Conservation (phyloP, 2,888 invertebrate genomes). For the Psylliodes chrysocephalus region DNA sequence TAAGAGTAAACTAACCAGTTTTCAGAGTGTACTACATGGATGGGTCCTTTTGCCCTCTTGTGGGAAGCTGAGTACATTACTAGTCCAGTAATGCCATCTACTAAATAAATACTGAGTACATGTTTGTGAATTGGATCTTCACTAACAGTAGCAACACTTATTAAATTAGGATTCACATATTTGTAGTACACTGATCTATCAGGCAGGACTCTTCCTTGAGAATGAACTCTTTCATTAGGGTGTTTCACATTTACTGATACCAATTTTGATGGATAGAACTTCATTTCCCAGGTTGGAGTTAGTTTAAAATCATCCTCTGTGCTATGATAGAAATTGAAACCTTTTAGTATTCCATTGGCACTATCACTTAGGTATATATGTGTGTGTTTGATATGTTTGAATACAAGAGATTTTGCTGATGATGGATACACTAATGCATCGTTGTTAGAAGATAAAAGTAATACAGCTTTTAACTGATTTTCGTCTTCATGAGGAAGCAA, state of each 20-base stretch:
- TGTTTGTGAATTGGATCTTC: constrained; percentile 81
- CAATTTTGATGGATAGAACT: constrained; percentile 72
- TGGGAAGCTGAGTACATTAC: constrained; percentile 87
- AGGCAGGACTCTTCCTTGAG: constrained; percentile 92
- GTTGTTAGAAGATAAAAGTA: constrained; percentile 77
- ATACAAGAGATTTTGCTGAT: constrained; percentile 65
- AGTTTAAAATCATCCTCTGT: constrained; percentile 49
- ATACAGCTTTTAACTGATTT: constrained; percentile 80
- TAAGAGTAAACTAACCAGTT: constrained; percentile 96
- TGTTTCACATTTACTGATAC: constrained; percentile 73
- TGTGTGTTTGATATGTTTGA: constrained; percentile 66
- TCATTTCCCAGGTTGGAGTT: constrained; percentile 72
- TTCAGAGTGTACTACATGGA: constrained; percentile 93
- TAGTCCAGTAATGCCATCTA: constrained; percentile 89
- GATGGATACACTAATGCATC: constrained; percentile 76
- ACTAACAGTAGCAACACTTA: constrained; percentile 85
- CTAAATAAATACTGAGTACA: constrained; percentile 83
- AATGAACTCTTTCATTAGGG: constrained; percentile 83
- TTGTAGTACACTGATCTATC: constrained; percentile 98
- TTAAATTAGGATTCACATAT: constrained; percentile 96
- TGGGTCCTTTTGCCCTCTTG: constrained; percentile 83
- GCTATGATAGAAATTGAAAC: constrained; percentile 69
- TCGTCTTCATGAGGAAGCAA: constrained; percentile 76
- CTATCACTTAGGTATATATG: constrained; percentile 75
- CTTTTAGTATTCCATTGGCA: constrained; percentile 69